Conservation (phyloP, 2,888 invertebrate genomes). For the Strigamia transsilvanica region DNA sequence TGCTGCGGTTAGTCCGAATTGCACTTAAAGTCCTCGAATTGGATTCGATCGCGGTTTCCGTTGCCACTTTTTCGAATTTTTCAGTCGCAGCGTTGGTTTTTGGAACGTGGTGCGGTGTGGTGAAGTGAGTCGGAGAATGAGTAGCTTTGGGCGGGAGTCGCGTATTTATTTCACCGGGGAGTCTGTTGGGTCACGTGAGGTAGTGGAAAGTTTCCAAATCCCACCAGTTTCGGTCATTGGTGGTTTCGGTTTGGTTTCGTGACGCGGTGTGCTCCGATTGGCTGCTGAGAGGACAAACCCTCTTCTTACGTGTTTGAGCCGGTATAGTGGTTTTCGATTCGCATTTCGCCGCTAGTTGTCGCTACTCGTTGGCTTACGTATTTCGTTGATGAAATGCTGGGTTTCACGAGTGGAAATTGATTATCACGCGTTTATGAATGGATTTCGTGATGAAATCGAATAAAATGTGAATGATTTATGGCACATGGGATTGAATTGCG, state of each 20-base stretch:
- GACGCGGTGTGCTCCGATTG: background rate
- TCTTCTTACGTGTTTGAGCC: background rate
- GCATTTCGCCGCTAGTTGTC: background rate
- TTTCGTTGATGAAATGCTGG: background rate
- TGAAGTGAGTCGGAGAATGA: background rate
- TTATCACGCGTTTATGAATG: background rate
- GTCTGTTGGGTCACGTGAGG: constrained; percentile 48
- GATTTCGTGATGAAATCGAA: background rate
- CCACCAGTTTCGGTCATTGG: background rate
- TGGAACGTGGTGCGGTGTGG: background rate
- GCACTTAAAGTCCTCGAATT: background rate
- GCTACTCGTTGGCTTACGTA: background rate
- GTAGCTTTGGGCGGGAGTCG: background rate
- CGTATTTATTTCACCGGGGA: background rate
- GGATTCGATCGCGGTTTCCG: background rate
- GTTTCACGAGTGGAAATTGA: background rate
- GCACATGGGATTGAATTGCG: background rate
- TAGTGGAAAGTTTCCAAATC: constrained; percentile 53
- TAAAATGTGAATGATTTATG: background rate
- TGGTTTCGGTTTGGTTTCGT: background rate
- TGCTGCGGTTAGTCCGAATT: background rate
- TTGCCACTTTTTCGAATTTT: background rate
- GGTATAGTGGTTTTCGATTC: background rate
- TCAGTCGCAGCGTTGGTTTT: background rate
- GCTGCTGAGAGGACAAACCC: background rate